Percentiles rank a stretch among this genome's conserved stretches.
phyloP scores from a whole-genome alignment of 30 jellyfish, hydroid and myxozoan species.

The Cassiopea andromeda region DNA sequence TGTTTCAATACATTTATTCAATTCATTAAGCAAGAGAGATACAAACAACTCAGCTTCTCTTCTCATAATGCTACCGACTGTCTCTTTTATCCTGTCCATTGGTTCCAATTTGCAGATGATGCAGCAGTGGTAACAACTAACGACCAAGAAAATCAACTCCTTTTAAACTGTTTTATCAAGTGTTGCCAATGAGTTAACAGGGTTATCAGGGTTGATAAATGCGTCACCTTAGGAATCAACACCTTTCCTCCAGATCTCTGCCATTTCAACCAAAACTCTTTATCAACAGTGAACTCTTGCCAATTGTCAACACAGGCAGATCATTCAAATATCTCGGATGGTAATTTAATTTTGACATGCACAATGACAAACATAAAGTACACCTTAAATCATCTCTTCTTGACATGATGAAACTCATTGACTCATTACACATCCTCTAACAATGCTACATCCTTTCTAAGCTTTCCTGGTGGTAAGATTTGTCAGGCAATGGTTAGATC shows the following conservation, averaged over 20 bases:
- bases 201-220: conserved; percentile 14
- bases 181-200: conserved; percentile 22
- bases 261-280: conserved; percentile 22
- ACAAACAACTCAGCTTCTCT: conserved; percentile 28
- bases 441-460: conserved; percentile 5
- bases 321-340: background rate
- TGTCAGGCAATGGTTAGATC: too few species aligned
- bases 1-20: conserved; percentile 30
- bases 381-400: conserved; percentile 26
- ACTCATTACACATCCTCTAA: conserved; percentile 20
- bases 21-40: conserved; percentile 9
- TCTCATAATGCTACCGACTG: conserved; percentile 6
- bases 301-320: conserved; percentile 3
- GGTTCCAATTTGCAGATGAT: conserved; percentile 37
- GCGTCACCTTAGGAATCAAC: conserved; percentile 30
- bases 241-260: conserved; percentile 17
- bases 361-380: conserved; percentile 1
- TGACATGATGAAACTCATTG: conserved; percentile 22
- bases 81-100: conserved; percentile 22
- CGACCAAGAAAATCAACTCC: conserved; percentile 19
- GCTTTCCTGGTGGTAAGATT: conserved; percentile 2
- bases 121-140: conserved; percentile 31
- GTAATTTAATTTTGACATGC: conserved; percentile 12
- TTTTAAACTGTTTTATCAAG: conserved; percentile 15
- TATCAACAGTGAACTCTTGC: conserved; percentile 27